phyloP scores from a whole-genome alignment of 2,797 vertebrate species.

The Amniataba percoides region DNA sequence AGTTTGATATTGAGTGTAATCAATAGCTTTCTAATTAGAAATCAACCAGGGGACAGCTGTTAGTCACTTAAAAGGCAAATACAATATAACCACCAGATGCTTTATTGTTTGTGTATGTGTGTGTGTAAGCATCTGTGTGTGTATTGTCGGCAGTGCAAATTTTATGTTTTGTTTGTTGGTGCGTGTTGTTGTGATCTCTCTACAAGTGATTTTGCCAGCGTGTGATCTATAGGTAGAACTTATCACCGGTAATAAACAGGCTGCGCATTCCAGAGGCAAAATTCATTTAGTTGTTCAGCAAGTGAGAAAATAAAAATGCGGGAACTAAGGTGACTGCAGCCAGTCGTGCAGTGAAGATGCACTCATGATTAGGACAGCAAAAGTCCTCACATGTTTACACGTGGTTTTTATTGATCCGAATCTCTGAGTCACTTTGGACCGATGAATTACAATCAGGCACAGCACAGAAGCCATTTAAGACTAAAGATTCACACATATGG shows the following conservation, averaged over 20 bases:
- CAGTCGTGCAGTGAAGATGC: not conserved
- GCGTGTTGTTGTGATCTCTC: constrained; percentile 46
- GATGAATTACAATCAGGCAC: constrained; percentile 1
- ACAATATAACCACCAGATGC: constrained; percentile 76
- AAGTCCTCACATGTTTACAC: not conserved
- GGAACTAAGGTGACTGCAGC: constrained; percentile 20
- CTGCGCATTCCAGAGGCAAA: constrained; percentile 28
- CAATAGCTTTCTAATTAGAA: constrained; percentile 81
- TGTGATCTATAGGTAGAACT: constrained; percentile 38
- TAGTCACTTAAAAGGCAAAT: constrained; percentile 78
- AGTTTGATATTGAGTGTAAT: constrained; percentile 74
- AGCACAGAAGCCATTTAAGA: not conserved
- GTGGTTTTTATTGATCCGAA: constrained; percentile 24
- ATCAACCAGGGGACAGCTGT: constrained; percentile 77
- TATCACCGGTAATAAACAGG: constrained; percentile 43
- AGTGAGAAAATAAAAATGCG: constrained; percentile 32
- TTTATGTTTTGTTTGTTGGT: constrained; percentile 31
- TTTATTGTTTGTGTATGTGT: constrained; percentile 44
- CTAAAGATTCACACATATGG: not conserved
- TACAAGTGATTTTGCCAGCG: constrained; percentile 29
- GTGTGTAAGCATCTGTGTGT: constrained; percentile 29
- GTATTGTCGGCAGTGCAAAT: constrained; percentile 21
- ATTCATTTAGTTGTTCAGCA: constrained; percentile 35
- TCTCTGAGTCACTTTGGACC: constrained; percentile 18
- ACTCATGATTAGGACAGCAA: not conserved